Conservation (phyloP, 2,888 invertebrate species). For the Pristionchus exspectatus region DNA sequence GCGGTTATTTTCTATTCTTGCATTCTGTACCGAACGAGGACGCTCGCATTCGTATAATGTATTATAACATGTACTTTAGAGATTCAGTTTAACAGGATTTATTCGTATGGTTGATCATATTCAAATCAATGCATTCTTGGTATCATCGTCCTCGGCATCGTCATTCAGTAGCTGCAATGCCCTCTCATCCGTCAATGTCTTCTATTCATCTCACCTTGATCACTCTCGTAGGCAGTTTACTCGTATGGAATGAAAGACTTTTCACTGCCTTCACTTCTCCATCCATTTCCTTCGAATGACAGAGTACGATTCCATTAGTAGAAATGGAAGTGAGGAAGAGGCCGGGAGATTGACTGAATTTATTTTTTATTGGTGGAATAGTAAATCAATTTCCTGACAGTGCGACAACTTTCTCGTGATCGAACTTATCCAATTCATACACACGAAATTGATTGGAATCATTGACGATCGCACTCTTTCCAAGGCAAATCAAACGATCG, state of each 20-base stretch:
- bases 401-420: constrained; percentile 6
- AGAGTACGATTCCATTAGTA: background rate
- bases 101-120: background rate
- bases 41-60: background rate
- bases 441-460: background rate
- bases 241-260: background rate
- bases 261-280: constrained; percentile 19
- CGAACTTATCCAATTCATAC: background rate
- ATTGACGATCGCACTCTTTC: background rate
- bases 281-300: background rate
- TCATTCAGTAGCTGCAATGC: background rate
- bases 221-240: background rate
- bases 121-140: background rate
- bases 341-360: background rate
- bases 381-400: background rate
- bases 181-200: background rate
- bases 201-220: background rate
- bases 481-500: background rate
- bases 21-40: no score
- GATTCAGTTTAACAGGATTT: background rate
- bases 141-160: background rate
- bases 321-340: background rate
- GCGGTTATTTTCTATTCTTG: background rate
- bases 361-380: background rate
- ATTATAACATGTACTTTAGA: background rate